Conservation (phyloP, 2,888 invertebrate species). For the Callinectes sapidus region DNA sequence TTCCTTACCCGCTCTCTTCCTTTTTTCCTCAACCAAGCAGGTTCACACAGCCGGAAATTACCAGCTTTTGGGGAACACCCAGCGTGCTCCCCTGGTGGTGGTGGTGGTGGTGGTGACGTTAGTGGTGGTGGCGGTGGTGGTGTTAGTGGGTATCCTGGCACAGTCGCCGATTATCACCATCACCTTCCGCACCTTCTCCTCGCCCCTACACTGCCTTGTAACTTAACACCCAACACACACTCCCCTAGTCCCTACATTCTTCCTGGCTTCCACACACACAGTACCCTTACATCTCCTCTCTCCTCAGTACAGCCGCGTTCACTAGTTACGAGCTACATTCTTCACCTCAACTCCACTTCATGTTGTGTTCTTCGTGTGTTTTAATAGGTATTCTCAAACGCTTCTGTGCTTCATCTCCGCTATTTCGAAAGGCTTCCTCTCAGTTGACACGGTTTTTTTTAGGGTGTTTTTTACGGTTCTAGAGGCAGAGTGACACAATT, state of each 20-base stretch:
- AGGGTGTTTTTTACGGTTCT: too few species aligned
- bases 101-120: not conserved
- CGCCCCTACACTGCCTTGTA: not conserved
- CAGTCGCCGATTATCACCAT: not conserved
- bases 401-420: too few species aligned
- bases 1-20: not conserved
- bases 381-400: too few species aligned
- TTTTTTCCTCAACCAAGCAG: constrained; percentile 6
- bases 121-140: not conserved
- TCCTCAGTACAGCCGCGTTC: not conserved
- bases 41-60: constrained; percentile 29
- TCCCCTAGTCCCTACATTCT: not conserved
- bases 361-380: too few species aligned
- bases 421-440: too few species aligned
- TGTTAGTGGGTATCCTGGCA: not conserved
- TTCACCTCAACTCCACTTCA: not conserved
- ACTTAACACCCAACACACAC: not conserved
- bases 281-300: not conserved
- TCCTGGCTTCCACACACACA: not conserved
- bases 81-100: not conserved
- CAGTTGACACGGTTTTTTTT: too few species aligned
- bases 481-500: too few species aligned
- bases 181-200: not conserved
- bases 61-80: constrained; percentile 31
- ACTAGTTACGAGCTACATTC: not conserved